phyloP scores from a whole-genome alignment of 1,140 invertebrate species.

The Schlechtendalia chinensis region DNA sequence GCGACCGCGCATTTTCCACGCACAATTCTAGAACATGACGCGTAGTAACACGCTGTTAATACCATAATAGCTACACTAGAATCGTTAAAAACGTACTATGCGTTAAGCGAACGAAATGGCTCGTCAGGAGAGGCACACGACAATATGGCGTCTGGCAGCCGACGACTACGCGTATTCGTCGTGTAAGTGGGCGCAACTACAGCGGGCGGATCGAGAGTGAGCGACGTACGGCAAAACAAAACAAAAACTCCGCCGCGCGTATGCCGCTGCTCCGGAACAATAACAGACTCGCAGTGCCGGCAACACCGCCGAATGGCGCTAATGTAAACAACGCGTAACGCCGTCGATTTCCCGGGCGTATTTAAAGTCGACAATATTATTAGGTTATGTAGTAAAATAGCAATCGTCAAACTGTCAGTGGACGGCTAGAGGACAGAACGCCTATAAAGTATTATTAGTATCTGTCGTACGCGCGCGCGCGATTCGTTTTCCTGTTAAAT shows the following conservation, averaged over 20 bases:
- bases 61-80: slow-evolving; percentile 11
- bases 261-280: slow-evolving; percentile 18
- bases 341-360: neutral
- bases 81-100: neutral
- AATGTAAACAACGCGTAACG: neutral
- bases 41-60: neutral
- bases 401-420: too few relatives aligned
- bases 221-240: slow-evolving; percentile 24
- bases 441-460: too few relatives aligned
- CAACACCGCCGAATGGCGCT: neutral
- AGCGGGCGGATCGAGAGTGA: slow-evolving; percentile 25
- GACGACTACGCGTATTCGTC: slow-evolving; percentile 11
- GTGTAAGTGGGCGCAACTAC: slow-evolving; percentile 36
- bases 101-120: slow-evolving; percentile 8
- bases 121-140: neutral
- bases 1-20: slow-evolving; percentile 24
- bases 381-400: slow-evolving; percentile 10
- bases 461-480: too few relatives aligned
- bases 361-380: neutral
- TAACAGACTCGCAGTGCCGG: slow-evolving; percentile 49
- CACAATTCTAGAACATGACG: slow-evolving; percentile 26
- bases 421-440: too few relatives aligned
- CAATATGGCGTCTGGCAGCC: slow-evolving; percentile 45
- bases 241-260: slow-evolving; percentile 8
- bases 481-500: too few relatives aligned